Percentiles rank a stretch among this genome's conserved stretches.
phyloP scores from a whole-genome alignment of 1,140 invertebrate genomes.

The Cryptotermes secundus region DNA sequence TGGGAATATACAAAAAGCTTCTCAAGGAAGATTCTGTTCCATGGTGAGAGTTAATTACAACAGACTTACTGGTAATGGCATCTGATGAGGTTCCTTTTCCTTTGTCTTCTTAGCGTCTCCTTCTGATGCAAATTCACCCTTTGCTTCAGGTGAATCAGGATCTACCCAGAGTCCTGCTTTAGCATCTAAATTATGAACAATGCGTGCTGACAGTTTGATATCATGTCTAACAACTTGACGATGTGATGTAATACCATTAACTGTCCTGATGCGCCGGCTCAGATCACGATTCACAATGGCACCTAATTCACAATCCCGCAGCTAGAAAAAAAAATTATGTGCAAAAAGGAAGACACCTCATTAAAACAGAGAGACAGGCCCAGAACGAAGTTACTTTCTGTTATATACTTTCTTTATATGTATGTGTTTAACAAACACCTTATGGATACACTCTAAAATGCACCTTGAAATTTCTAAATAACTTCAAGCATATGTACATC shows the following conservation, averaged over 20 bases:
- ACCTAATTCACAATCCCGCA: slow-evolving; percentile 89
- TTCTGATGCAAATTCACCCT: slow-evolving; percentile 36
- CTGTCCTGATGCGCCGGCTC: slow-evolving; percentile 85
- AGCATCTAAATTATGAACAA: slow-evolving; percentile 92
- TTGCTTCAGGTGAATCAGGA: slow-evolving; percentile 51
- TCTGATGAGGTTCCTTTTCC: background rate
- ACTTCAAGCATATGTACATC: too few relatives aligned
- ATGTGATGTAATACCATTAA: slow-evolving; percentile 90
- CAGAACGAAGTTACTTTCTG: too few relatives aligned
- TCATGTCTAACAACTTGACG: slow-evolving; percentile 89
- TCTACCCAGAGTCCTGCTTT: slow-evolving; percentile 78
- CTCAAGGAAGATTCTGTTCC: too few relatives aligned
- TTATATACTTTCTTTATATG: background rate
- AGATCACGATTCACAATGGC: slow-evolving; percentile 94
- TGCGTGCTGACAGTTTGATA: slow-evolving; percentile 89
- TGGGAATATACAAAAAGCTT: too few relatives aligned
- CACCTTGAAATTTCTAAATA: too few relatives aligned
- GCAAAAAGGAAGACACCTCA: slow-evolving; percentile 18
- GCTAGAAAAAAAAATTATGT: slow-evolving; percentile 50
- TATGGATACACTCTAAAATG: background rate
- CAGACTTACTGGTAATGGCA: slow-evolving; percentile 25
- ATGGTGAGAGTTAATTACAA: too few relatives aligned
- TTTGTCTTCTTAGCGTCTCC: background rate
- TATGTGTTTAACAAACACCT: background rate
- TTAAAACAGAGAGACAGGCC: background rate